Base-by-base conservation (phyloP, 2,113 vertebrate genomes). In the Todiramphus saurophagus region DNA sequence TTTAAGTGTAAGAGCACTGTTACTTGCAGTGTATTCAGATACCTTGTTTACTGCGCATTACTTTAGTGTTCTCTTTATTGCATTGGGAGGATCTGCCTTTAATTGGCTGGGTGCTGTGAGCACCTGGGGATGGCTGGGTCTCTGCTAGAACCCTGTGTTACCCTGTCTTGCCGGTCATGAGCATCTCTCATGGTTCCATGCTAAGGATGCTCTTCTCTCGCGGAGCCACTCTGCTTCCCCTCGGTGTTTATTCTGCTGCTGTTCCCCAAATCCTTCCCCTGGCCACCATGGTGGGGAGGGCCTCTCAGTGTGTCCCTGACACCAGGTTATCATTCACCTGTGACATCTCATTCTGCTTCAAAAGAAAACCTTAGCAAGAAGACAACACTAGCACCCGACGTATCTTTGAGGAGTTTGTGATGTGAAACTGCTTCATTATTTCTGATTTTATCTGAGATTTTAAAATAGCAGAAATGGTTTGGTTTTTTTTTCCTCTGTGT, bases 141-240 rank as follows among this genome's bases (percentile, higher is more conserved):
- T 77, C 43, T 74, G 63, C 53, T 39, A 1, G 39, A 74, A 39
- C 64, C 55, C 55, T 0, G 0, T 14, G 30, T 27, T 50, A 50
- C 23, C 48, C 48, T 25, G 13, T 51, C 24, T 18, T 68, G 46
- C 31, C 0, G 7, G 4, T 59, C 16, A 5, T 41, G 17, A 21
- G 24, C 8, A 1, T 35, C 27, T 14, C 8, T 31, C 0, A 0
- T 23, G 73, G 15, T 67, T 68, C 35, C 0, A 1, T 53, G 76
- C 19, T 5, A 35, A 24, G 33, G 66, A 25, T 70, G 76, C 19
- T 89, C 43, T 39, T 16, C 6, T 39, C 44, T 73, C 5, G 5
- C 2, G 1, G 64, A 41, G 23, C 67, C 3, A 1, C 37, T 48
- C 51, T 67, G 46, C 62, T 63, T 69, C 48, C 18, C 30, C 56